These are phyloP conservation scores for Antennarius striatus DNA, from an alignment of 2,113 vertebrate genomes.

Conservation along the genomic window DNA sequence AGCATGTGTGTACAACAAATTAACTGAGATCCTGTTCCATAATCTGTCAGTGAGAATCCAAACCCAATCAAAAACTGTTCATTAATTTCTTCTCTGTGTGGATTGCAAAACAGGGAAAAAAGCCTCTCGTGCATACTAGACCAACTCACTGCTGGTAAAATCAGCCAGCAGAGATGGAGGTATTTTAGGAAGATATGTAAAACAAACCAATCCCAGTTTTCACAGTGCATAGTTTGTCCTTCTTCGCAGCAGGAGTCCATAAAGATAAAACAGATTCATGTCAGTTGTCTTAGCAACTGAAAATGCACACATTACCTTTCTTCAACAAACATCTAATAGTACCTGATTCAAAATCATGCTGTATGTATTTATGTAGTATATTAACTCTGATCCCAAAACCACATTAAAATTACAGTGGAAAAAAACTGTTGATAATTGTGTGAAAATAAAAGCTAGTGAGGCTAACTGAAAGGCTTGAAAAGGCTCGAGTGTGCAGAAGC, in stretches of 20 bases:
- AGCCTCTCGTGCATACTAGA: conserved; percentile 2
- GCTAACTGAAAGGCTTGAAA: background rate
- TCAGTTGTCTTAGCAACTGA: conserved; percentile 42
- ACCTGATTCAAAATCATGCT: too few species aligned
- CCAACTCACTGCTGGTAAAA: conserved; percentile 27
- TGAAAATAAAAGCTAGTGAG: background rate
- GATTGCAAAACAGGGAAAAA: conserved; percentile 38
- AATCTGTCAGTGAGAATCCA: conserved; percentile 48
- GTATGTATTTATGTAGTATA: too few species aligned
- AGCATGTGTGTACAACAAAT: conserved; percentile 37
- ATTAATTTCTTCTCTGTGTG: conserved; percentile 32
- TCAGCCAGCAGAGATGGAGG: conserved; percentile 25
- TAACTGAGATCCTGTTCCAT: conserved; percentile 8
- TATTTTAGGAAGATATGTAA: conserved; percentile 37
- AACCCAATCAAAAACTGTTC: conserved; percentile 64
- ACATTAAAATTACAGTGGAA: too few species aligned
- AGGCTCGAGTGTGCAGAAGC: background rate
- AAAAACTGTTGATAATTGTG: too few species aligned
- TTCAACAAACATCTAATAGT: too few species aligned
- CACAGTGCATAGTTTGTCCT: conserved; percentile 21
- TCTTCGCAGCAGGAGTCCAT: conserved; percentile 32
- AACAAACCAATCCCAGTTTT: conserved; percentile 44
- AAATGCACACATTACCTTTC: background rate
- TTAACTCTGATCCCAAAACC: too few species aligned
- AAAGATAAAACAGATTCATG: conserved; percentile 42